A percentile compares a stretch with the other conserved stretches of the same genome.
phyloP scores from a whole-genome alignment of 2,797 vertebrate genomes.

The Alcedo atthis region DNA sequence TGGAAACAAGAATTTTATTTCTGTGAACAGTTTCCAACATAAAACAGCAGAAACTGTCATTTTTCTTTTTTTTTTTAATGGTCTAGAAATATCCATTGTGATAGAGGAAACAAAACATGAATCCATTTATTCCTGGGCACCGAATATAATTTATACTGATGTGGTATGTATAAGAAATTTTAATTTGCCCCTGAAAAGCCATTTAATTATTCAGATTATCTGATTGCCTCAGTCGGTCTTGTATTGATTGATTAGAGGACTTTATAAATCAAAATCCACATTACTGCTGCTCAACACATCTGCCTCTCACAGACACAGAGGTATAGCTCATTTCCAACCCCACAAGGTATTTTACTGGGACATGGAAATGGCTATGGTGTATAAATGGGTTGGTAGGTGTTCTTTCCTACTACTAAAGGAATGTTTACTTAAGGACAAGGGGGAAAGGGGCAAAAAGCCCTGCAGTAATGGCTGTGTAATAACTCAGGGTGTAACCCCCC shows the following conservation, averaged over 20 bases:
- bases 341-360: conserved; percentile 49
- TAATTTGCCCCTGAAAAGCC: conserved; percentile 57
- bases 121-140: conserved; percentile 12
- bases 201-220: conserved; percentile 72
- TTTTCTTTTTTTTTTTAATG: neutral
- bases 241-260: conserved; percentile 57
- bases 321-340: neutral
- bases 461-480: conserved; percentile 41
- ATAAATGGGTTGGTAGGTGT: conserved; percentile 37
- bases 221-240: conserved; percentile 19
- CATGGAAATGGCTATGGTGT: conserved; percentile 44
- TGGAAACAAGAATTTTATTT: neutral
- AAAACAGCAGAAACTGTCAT: neutral
- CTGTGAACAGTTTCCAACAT: neutral
- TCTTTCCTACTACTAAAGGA: conserved; percentile 10
- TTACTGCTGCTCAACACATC: neutral
- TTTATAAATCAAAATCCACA: conserved; percentile 60
- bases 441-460: neutral
- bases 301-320: neutral
- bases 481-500: neutral
- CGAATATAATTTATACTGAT: conserved; percentile 2
- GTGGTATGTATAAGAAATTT: conserved; percentile 20
- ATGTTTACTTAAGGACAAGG: conserved; percentile 51
- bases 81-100: neutral
- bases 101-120: neutral